Conservation (phyloP, 2,888 invertebrate species). For the Chrysolina oricalcia region DNA sequence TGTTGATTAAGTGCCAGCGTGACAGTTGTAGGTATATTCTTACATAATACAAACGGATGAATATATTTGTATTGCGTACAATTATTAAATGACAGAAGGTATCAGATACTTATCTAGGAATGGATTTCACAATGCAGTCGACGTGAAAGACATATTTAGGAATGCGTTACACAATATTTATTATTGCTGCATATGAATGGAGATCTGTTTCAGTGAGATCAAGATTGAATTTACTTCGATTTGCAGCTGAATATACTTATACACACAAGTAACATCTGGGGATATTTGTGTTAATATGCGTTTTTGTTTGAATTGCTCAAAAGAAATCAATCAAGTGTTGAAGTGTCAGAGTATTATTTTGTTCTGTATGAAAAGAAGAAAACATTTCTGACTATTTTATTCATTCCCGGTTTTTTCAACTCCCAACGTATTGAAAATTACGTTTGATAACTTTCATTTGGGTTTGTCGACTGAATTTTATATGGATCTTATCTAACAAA, state of each 20-base stretch:
- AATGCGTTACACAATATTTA: slow-evolving; percentile 34
- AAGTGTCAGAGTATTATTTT: too few relatives aligned
- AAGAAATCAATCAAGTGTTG: too few relatives aligned
- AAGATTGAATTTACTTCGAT: not conserved
- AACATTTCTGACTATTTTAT: too few relatives aligned
- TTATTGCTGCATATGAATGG: not conserved
- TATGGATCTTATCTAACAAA: too few relatives aligned
- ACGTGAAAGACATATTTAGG: slow-evolving; percentile 30
- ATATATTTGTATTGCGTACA: slow-evolving; percentile 26
- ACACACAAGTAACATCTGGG: too few relatives aligned
- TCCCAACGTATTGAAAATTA: too few relatives aligned
- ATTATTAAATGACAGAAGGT: slow-evolving; percentile 26
- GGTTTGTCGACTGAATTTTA: too few relatives aligned
- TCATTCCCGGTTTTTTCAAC: too few relatives aligned
- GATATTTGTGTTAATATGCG: too few relatives aligned
- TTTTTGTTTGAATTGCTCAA: too few relatives aligned
- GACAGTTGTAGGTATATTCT: slow-evolving; percentile 12
- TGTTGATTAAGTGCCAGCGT: not conserved
- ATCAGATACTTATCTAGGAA: slow-evolving; percentile 29
- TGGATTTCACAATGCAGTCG: slow-evolving; percentile 30
- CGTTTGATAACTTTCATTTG: too few relatives aligned
- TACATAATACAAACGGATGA: not conserved
- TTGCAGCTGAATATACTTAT: not conserved
- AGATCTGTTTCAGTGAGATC: not conserved
- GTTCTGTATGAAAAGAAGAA: too few relatives aligned